Evolutionary conservation across 2,888 invertebrate genomes (phyloP), one percentile per base, ranked within the genome.

Genomic region (Chrysopilus asiliformis): DNA sequence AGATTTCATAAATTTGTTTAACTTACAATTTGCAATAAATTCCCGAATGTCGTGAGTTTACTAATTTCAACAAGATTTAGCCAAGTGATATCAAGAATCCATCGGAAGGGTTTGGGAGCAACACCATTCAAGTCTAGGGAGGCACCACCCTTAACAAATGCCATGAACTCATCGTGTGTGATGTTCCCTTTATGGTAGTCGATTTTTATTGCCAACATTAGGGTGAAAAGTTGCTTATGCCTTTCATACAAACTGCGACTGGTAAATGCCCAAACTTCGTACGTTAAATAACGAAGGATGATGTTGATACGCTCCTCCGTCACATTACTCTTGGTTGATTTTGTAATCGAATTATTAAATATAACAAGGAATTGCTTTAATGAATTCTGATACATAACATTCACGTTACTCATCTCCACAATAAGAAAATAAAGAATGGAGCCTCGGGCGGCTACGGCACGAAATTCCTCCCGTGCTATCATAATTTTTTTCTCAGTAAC

Each of bases 41-140:
- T 83, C 2, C 71, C 66, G 60, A 94, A 94, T 9, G 71, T 76
- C 18, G 76, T 70, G 36, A 94, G 60, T 57, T 85, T 87, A 54
- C 82, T 87, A 14, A 95, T 84, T 62, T 91, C 91, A 1, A 94
- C 93, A 44, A 94, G 68, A 67, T 95, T 95, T 25, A 94, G 61
- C 94, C 94, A 95, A 1, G 93, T 91, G 44, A 93, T 87, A 52
- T 94, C 94, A 36, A 91, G 67, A 50, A 95, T 89, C 94, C 94
- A 95, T 49, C 76, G 76, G 53, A 89, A 90, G 1, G 93, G 93
- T 62, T 94, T 94, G 0, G 90, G 87, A 3, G 77, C 70, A 0
- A 93, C 93, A 3, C 90, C 89, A 60, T 93, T 91, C 36, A 94
- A 65, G 59, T 94, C 93, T 40, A 94, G 61, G 0, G 93, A 91